These are phyloP conservation scores for Rhynchotus rufescens DNA, from an alignment of 2,797 vertebrate species.

Conservation along the genomic window DNA sequence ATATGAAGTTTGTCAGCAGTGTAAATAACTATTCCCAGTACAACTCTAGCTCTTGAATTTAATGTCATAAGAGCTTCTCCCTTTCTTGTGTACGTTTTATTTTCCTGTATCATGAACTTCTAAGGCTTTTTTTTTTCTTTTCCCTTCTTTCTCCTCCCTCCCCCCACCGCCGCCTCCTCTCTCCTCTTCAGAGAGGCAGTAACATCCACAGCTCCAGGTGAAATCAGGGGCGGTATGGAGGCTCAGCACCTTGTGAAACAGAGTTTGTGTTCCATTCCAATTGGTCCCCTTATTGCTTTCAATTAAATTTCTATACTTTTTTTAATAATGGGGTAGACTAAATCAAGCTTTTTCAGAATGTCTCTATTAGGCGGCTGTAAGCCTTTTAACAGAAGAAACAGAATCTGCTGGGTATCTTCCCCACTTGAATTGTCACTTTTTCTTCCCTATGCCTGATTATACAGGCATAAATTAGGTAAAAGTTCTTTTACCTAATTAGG, in stretches of 20 bases:
- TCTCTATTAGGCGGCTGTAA: not conserved
- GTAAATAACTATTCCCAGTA: constrained; percentile 86
- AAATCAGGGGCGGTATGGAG: not conserved
- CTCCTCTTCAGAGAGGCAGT: not conserved
- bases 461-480: constrained; percentile 21
- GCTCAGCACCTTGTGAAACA: not conserved
- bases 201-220: not conserved
- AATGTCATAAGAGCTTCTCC: constrained; percentile 78
- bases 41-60: constrained; percentile 82
- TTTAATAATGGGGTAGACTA: not conserved
- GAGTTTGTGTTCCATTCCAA: not conserved
- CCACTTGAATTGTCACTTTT: constrained; percentile 8
- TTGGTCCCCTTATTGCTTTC: not conserved
- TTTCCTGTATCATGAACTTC: constrained; percentile 64
- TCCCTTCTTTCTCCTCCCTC: too few species aligned
- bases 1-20: constrained; percentile 84
- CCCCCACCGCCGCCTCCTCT: too few species aligned
- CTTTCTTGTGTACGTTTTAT: constrained; percentile 66
- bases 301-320: not conserved
- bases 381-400: not conserved
- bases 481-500: constrained; percentile 24
- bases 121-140: constrained; percentile 21
- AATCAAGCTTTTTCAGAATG: not conserved
- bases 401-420: constrained; percentile 20
- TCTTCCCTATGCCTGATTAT: not conserved